These are phyloP conservation scores for Chaetodon trifasciatus DNA, from an alignment of 2,797 vertebrate genomes.

Conservation along the genomic window DNA sequence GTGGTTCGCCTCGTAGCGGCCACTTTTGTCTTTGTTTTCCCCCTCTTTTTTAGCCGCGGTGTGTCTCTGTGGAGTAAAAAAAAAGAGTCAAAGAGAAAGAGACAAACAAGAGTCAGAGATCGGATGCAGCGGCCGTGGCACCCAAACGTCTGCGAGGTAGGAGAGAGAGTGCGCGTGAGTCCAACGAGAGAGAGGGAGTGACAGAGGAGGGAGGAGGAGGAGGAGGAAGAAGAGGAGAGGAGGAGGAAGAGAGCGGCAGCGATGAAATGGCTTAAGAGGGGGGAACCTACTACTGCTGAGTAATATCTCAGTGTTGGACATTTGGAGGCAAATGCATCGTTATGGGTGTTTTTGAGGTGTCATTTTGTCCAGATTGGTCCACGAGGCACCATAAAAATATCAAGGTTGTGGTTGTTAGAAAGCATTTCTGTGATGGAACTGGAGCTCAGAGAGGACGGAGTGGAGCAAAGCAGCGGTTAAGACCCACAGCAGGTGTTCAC, in stretches of 20 bases:
- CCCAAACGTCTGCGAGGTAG: conserved; percentile 76
- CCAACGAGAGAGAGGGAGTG: conserved; percentile 52
- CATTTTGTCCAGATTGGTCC: conserved; percentile 1
- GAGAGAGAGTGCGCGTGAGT: conserved; percentile 64
- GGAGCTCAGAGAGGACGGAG: conserved; percentile 15
- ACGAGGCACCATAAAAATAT: conserved; percentile 1
- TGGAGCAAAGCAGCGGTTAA: conserved; percentile 1
- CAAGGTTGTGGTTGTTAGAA: conserved; percentile 10
- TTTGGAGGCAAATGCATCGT: conserved; percentile 1
- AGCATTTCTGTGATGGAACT: conserved; percentile 8
- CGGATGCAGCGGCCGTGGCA: conserved; percentile 72
- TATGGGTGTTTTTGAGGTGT: not conserved
- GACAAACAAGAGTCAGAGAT: conserved; percentile 44
- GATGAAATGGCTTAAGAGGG: conserved; percentile 56
- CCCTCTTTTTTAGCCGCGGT: not conserved
- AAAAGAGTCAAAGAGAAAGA: conserved; percentile 45
- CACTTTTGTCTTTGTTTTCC: conserved; percentile 48
- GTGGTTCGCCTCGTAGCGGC: conserved; percentile 56
- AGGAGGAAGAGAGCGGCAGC: conserved; percentile 54
- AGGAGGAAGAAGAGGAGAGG: conserved; percentile 20
- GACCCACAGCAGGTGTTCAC: not conserved
- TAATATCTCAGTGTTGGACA: conserved; percentile 43
- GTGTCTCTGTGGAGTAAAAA: conserved; percentile 35
- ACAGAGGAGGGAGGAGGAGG: conserved; percentile 22
- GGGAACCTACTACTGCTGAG: conserved; percentile 48